Conservation (phyloP, 2,113 vertebrate species). For the Psilopogon haemacephalus region DNA sequence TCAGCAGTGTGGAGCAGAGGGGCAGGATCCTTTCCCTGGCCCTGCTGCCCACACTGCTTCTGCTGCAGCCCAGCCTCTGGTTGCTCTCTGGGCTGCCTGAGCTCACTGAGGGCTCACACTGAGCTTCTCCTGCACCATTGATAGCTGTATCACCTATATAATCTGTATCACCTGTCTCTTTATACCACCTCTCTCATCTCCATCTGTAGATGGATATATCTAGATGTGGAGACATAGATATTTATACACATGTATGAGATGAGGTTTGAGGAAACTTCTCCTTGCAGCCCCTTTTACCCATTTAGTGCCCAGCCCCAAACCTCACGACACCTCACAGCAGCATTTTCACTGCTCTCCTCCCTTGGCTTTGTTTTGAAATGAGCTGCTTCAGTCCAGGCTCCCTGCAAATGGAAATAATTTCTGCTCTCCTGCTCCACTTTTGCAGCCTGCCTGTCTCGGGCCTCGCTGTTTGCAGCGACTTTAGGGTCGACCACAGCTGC, state of each 20-base stretch:
- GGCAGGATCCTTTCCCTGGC: no score
- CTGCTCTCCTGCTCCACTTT: constrained; percentile 3
- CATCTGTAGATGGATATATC: no score
- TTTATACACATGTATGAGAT: neutral
- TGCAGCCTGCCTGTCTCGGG: neutral
- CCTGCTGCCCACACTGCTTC: no score
- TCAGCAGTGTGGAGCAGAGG: no score
- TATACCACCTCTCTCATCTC: no score
- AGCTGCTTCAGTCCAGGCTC: neutral
- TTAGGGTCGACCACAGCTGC: constrained; percentile 51
- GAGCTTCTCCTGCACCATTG: no score
- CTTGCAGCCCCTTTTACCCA: neutral
- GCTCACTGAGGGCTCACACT: no score
- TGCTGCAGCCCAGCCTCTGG: no score
- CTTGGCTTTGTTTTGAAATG: neutral
- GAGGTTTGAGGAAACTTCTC: neutral
- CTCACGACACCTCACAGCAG: neutral
- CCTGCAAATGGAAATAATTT: constrained; percentile 13
- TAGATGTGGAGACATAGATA: no score
- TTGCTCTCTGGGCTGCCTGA: no score
- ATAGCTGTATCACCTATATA: no score
- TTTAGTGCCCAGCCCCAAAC: neutral
- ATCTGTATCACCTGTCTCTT: no score
- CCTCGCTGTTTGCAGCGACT: constrained; percentile 26
- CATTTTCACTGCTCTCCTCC: neutral